A percentile compares a stretch with the other conserved stretches of the same genome.
Conservation (phyloP, 2,797 vertebrate genomes). For the Somateria mollissima region DNA sequence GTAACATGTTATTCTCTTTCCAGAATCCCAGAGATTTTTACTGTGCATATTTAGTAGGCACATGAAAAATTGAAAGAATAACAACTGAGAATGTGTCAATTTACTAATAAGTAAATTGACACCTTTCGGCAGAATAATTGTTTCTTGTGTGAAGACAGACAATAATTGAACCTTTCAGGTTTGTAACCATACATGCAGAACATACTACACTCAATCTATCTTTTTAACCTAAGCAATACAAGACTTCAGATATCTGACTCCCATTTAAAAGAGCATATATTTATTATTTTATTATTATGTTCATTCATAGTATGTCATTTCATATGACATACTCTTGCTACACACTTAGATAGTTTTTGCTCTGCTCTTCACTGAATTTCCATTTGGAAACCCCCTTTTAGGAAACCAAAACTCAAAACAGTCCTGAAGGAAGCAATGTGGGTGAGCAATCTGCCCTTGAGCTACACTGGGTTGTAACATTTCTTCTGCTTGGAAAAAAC, state of each 20-base stretch:
- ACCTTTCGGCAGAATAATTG: neutral
- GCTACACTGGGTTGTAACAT: slow-evolving; percentile 65
- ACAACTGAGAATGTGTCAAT: neutral
- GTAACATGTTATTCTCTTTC: neutral
- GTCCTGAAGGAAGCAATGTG: slow-evolving; percentile 74
- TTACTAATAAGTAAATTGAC: neutral
- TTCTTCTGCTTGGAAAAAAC: slow-evolving; percentile 73
- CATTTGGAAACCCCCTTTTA: slow-evolving; percentile 63
- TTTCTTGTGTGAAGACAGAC: neutral
- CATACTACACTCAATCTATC: neutral
- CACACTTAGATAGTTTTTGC: neutral
- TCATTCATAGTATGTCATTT: neutral
- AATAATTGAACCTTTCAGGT: neutral
- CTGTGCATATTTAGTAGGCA: neutral
- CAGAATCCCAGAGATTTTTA: neutral
- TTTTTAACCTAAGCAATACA: neutral
- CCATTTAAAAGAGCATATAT: neutral
- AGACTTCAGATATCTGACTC: neutral
- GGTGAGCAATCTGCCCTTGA: slow-evolving; percentile 76
- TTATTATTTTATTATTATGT: neutral
- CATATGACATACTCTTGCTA: neutral
- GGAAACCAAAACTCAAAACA: slow-evolving; percentile 73
- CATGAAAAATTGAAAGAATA: neutral
- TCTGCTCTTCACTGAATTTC: slow-evolving; percentile 59
- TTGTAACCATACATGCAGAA: neutral